These are phyloP conservation scores for Tolypeutes matacus DNA, from an alignment of 2,797 vertebrate species.

Conservation along the genomic window DNA sequence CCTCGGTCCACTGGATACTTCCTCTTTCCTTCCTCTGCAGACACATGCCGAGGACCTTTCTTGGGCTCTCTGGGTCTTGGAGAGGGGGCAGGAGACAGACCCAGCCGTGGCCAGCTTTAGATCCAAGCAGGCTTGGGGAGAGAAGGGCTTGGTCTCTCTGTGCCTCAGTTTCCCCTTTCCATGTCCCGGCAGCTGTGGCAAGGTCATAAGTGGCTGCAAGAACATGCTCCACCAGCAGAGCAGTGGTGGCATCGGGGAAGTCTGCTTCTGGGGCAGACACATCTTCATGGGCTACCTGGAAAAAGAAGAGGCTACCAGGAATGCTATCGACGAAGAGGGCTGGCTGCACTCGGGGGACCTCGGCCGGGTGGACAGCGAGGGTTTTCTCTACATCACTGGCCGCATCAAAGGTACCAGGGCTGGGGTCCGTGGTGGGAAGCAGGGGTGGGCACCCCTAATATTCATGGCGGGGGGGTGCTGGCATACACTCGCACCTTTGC, in stretches of 20 bases:
- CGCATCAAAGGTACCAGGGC: constrained; percentile 94
- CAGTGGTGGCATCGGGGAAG: constrained; percentile 91
- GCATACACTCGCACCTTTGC: rapidly evolving
- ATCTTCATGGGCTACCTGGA: constrained; percentile 98
- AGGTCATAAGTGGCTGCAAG: constrained; percentile 90
- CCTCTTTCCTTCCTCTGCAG: neutral
- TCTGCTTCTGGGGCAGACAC: constrained; percentile 97
- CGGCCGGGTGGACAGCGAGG: constrained; percentile 91
- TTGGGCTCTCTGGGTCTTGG: neutral
- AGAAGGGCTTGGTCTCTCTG: rapidly evolving
- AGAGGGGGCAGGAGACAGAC: neutral
- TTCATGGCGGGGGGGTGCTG: neutral
- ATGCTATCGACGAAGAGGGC: constrained; percentile 92
- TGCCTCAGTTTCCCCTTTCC: neutral
- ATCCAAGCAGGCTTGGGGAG: no score
- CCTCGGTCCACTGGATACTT: neutral
- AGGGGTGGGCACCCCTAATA: neutral
- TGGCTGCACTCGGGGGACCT: constrained; percentile 98
- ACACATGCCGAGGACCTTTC: neutral
- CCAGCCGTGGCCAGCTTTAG: neutral
- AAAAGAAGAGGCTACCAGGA: constrained; percentile 91
- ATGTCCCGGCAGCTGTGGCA: constrained; percentile 91
- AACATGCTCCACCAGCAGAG: constrained; percentile 91
- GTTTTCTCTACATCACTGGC: constrained; percentile 95
- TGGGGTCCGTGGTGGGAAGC: neutral